Evolutionary conservation across 2,888 invertebrate species (phyloP), one percentile per base, ranked within the genome.

Genomic region (Ceraclea dissimilis): DNA sequence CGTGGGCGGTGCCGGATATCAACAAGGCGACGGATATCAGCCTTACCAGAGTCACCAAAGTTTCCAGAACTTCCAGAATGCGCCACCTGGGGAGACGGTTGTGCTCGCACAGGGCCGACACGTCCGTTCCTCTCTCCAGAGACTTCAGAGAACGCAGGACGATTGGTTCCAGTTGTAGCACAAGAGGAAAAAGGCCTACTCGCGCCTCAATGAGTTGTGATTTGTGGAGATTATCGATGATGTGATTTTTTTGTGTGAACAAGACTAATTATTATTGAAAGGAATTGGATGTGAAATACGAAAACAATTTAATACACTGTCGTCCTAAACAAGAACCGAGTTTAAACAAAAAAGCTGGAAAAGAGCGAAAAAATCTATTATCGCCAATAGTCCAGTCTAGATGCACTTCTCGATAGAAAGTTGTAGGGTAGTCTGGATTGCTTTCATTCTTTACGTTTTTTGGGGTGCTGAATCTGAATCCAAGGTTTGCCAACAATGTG

Each of bases 151-250:
- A 66, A 84, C 88, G 67, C 92, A 93, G 69, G 93, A 93, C 66
- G 92, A 93, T 70, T 82, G 93, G 69, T 93, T 92, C 72, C 90
- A 93, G 74, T 88, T 93, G 86, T 93, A 92, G 87, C 87, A 82
- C 71, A 69, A 71, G 71, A 72, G 65, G 64, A 73, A 52, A 33
- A 61, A 60, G 57, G 56, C 62, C 20, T 63, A 63, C 33, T 20
- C 53, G 11, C 64, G 63, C 60, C 59, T 53, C 51, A 16, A 20
- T 19, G 47, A 47, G 19, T 20, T 47, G 47, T 47, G 47, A 47
- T 39, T 13, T 16, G 39, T 13, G 39, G 16, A 39, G 39, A 39
- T 39, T 39, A n/a, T 39, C 16, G 13, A 39, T n/a, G 16, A 39
- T 39, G 39, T 39, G 39, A 39, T 39, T 39, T 39, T 39, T 39